Conservation (phyloP, 2,113 vertebrate species). For the Morphnarchus princeps region DNA sequence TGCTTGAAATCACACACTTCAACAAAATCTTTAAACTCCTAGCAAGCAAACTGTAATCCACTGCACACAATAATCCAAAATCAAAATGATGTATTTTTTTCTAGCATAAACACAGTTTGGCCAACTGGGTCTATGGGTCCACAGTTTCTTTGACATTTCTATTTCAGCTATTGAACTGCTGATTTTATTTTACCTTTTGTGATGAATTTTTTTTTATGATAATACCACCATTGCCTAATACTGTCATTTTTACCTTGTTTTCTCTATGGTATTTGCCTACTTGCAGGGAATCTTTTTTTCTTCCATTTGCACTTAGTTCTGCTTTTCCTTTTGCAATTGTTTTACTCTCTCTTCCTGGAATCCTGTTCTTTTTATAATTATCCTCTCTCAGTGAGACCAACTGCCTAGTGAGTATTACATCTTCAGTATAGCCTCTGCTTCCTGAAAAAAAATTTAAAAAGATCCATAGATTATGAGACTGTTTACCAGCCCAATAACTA, state of each 20-base stretch:
- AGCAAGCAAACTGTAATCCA: background rate
- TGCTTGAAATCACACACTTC: background rate
- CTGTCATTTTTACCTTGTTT: background rate
- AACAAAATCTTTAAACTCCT: background rate
- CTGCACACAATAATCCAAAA: background rate
- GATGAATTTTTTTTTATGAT: fast-evolving
- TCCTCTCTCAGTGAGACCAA: fast-evolving
- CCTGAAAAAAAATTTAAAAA: background rate
- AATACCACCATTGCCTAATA: background rate
- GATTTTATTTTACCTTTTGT: background rate
- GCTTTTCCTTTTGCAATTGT: background rate
- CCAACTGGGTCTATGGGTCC: background rate
- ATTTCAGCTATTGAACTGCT: background rate
- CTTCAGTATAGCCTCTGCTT: background rate
- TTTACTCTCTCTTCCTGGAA: background rate
- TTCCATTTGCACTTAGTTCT: background rate
- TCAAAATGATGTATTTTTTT: background rate
- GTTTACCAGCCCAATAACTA: background rate
- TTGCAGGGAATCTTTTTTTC: background rate
- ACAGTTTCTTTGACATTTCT: background rate
- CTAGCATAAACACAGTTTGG: background rate
- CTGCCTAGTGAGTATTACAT: background rate
- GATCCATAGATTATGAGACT: background rate
- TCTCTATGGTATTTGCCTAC: background rate
- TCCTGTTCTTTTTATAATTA: background rate